Conservation (phyloP, 2,888 invertebrate species). For the Agonopterix alstromeriana region DNA sequence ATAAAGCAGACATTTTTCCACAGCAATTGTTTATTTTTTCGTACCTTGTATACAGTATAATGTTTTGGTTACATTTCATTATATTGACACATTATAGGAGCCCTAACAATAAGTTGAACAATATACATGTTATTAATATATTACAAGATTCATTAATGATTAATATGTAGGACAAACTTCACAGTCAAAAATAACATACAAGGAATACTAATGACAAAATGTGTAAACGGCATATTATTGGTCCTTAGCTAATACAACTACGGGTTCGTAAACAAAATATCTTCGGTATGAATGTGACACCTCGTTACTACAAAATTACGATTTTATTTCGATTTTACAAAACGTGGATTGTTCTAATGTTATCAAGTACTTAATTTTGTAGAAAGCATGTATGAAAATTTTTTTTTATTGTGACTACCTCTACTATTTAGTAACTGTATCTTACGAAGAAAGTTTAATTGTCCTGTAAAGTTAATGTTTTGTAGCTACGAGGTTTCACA, state of each 20-base stretch:
- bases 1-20: slow-evolving; percentile 30
- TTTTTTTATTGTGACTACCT: too few species aligned
- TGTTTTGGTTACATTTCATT: slow-evolving; percentile 74
- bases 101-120: slow-evolving; percentile 67
- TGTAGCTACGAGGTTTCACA: too few species aligned
- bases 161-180: slow-evolving; percentile 40
- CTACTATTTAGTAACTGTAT: too few species aligned
- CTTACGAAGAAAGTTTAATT: too few species aligned
- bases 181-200: slow-evolving; percentile 45
- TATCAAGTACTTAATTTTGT: too few species aligned
- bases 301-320: too few species aligned
- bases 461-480: too few species aligned
- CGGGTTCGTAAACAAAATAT: neutral
- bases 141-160: slow-evolving; percentile 62
- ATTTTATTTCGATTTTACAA: too few species aligned
- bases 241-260: slow-evolving; percentile 52
- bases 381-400: too few species aligned
- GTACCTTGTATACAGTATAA: slow-evolving; percentile 69
- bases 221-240: slow-evolving; percentile 50
- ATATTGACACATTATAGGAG: slow-evolving; percentile 68
- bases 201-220: slow-evolving; percentile 45
- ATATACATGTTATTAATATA: slow-evolving; percentile 66
- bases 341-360: too few species aligned
- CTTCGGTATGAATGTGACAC: too few species aligned
- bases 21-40: slow-evolving; percentile 66